Evolutionary conservation across 1,140 invertebrate species (phyloP), one percentile per base, ranked within the genome.

Genomic region (Drosophila neocordata): DNA sequence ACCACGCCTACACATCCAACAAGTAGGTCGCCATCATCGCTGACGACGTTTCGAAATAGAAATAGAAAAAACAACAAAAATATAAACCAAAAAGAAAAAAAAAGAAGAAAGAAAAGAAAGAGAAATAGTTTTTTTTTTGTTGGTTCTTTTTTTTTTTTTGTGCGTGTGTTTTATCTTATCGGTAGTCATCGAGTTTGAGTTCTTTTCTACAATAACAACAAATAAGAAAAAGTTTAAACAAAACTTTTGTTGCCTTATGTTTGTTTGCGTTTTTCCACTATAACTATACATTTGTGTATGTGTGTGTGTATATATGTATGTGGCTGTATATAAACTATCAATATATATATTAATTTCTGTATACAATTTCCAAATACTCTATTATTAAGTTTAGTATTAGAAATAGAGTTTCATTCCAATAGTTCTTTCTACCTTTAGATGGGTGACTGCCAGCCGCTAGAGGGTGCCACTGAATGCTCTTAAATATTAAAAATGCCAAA

Each of bases 11-110:
- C 82, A 87, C 70, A 87, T 65, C 62, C 77, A 85, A 78, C 73
- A 85, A 85, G 82, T 85, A 85, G 81, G 81, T 85, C 81, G 81
- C 68, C 81, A 74, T 64, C 81, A 74, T 60, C 69, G 70, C 69
- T 61, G 65, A 48, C 70, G 64, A 69, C 69, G 59, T 85, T 85
- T 87, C 77, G 82, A 85, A 85, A 85, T 81, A 85, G 77, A 80
- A 60, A 69, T 15, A 66, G 18, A 66, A 27, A 64, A 53, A 64
- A 60, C 4, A 68, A 57, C 38, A 13, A 56, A 24, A 55, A 44
- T n/a, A 44, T 24, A 24, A 24, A 4, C 22, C 13, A 20, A 48
- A 18, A 44, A 44, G 12, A 44, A 44, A 18, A 18, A 12, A 59
- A 18, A 20, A 34, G 41, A 62, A 38, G 53, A 55, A 61, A 37